Conservation (phyloP, 35 echinoderm and acorn worm species). For the Eucidaris tribuloides region DNA sequence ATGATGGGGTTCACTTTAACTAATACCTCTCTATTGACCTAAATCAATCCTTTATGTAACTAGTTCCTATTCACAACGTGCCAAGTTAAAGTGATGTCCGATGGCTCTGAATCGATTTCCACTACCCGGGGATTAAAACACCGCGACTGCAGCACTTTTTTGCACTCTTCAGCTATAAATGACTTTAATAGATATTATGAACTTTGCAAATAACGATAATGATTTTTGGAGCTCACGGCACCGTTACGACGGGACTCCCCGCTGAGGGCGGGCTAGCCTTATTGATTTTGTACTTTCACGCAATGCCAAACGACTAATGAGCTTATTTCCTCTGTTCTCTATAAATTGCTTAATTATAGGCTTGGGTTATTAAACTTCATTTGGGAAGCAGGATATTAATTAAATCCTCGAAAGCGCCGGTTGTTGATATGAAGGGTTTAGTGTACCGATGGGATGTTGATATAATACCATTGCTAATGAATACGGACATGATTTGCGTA, state of each 20-base stretch:
- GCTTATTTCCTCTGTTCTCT: constrained; percentile 2
- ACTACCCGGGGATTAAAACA: not conserved
- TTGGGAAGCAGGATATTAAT: constrained; percentile 5
- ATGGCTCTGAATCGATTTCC: not conserved
- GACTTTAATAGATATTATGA: not conserved
- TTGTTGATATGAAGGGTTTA: too few relatives aligned
- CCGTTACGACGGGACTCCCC: not conserved
- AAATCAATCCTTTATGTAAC: not conserved
- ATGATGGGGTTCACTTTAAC: too few relatives aligned
- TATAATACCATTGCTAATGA: too few relatives aligned
- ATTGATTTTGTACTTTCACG: not conserved
- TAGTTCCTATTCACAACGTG: constrained; percentile 1
- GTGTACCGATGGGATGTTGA: too few relatives aligned
- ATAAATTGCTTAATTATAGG: constrained; percentile 35
- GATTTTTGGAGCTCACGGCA: not conserved
- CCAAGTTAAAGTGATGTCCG: constrained; percentile 16
- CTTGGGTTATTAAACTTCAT: constrained; percentile 19
- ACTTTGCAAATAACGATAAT: not conserved
- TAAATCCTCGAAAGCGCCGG: constrained; percentile 27
- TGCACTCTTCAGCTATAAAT: not conserved
- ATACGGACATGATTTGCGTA: too few relatives aligned
- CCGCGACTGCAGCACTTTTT: not conserved
- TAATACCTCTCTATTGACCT: too few relatives aligned
- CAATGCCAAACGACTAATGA: constrained; percentile 24
- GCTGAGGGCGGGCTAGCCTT: constrained; percentile 3